These are phyloP conservation scores for Drosophila longiperda DNA, from an alignment of 2,888 invertebrate species.

Conservation along the genomic window DNA sequence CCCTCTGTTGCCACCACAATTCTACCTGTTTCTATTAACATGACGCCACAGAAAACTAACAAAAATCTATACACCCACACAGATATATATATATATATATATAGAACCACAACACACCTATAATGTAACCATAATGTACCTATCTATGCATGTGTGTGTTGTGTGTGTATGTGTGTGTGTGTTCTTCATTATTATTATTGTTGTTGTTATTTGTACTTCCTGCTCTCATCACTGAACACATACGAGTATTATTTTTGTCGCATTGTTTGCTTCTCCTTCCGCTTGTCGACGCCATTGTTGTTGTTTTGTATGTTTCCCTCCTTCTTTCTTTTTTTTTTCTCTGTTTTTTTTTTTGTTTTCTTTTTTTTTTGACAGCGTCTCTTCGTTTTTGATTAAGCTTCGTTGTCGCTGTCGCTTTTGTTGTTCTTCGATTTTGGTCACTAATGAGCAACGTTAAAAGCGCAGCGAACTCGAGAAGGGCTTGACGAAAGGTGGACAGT, in stretches of 20 bases:
- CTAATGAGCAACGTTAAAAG: constrained; percentile 75
- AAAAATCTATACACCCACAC: constrained; percentile 55
- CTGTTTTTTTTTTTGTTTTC: constrained; percentile 37
- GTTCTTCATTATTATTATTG: constrained; percentile 58
- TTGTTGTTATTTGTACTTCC: constrained; percentile 57
- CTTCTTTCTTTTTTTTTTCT: constrained; percentile 20
- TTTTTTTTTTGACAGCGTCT: constrained; percentile 54
- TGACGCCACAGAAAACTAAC: constrained; percentile 68
- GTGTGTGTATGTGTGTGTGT: constrained; percentile 28
- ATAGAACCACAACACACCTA: constrained; percentile 58
- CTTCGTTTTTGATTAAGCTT: constrained; percentile 71
- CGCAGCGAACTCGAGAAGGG: constrained; percentile 70
- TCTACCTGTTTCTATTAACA: constrained; percentile 62
- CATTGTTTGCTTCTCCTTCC: constrained; percentile 72
- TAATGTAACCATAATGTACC: constrained; percentile 46
- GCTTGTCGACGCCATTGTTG: constrained; percentile 70
- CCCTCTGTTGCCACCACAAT: constrained; percentile 11
- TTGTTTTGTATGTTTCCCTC: constrained; percentile 36
- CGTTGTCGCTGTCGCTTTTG: constrained; percentile 50
- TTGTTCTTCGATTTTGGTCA: constrained; percentile 72
- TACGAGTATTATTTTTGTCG: constrained; percentile 70
- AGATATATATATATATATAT: background rate
- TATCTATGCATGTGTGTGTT: constrained; percentile 23
- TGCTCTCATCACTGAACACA: constrained; percentile 36
- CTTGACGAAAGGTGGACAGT: constrained; percentile 59